Conservation (phyloP, 2,113 vertebrate genomes). For the Mesitornis unicolor region DNA sequence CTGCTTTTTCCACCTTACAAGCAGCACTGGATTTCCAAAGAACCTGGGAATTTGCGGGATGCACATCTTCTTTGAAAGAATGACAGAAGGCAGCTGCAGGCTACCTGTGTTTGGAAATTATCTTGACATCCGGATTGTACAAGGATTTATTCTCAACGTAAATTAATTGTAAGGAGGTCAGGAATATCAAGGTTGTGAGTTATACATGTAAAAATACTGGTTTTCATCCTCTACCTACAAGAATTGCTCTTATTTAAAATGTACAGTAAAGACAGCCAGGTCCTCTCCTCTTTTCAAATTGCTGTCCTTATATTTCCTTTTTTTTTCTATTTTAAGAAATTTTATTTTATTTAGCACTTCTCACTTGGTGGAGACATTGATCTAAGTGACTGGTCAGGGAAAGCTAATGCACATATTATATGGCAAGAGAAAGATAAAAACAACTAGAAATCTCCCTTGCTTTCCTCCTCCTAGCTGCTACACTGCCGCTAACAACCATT, state of each 20-base stretch:
- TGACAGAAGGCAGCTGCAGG: not conserved
- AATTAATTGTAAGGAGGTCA: not conserved
- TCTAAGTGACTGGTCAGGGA: not conserved
- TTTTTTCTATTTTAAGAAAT: not conserved
- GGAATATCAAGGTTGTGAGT: not conserved
- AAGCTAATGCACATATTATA: not conserved
- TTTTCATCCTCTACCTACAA: not conserved
- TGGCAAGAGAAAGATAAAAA: not conserved
- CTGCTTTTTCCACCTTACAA: not conserved
- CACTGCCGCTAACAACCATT: not conserved
- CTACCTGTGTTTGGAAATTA: not conserved
- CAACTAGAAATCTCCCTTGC: not conserved
- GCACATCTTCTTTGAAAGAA: not conserved
- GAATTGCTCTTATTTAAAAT: not conserved
- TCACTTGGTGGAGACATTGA: not conserved
- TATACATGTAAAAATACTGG: not conserved
- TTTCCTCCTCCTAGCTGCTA: not conserved
- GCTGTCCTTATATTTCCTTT: not conserved
- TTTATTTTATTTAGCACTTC: not conserved
- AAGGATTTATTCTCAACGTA: not conserved
- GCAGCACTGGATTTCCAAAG: not conserved
- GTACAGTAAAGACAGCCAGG: not conserved
- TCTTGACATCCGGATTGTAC: not conserved
- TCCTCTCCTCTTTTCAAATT: not conserved
- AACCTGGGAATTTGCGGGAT: not conserved